Evolutionary conservation across 2,888 invertebrate genomes (phyloP), one percentile per base, ranked within the genome.

Genomic region (Leuctra nigra): DNA sequence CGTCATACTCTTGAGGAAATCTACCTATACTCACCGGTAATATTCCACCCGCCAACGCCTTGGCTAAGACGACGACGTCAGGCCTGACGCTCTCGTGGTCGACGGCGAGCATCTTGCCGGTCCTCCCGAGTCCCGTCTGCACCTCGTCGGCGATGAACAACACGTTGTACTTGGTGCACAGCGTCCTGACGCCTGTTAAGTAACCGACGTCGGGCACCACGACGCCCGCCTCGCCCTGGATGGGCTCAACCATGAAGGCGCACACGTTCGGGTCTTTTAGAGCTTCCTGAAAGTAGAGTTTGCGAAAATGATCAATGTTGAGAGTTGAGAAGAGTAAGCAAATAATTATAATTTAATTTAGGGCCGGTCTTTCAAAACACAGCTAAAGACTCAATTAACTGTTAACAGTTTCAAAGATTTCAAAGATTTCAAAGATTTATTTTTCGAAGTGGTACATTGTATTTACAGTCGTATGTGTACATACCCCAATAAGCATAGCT

Each of bases 161-260:
- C 0, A 95, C 93, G 68, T 94, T 93, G 74, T 94, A 76, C 67
- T 88, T 86, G 47, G 86, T 85, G 73, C 96, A 96, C 6, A 97
- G 76, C 50, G 89, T 85, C n/a, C 94, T 77, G 1, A 95, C 87
- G 61, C 81, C 80, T 64, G 72, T 79, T 63, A 97, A 75, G 69
- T 96, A 96, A 0, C 94, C 95, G 0, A 80, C 78, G 66, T 83
- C 77, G 0, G 96, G 96, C 0, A 97, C 88, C 1, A 92, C 81
- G 2, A 94, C 92, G 2, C 96, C 96, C 1, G 95, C 96, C 73
- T 97, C 96, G 1, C 96, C 96, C 73, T 97, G 96, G 62, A 97
- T 93, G 1, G 96, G 95, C 70, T 97, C 96, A 54, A 95, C 90
- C 95, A 97, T 96, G 68, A 91, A 96, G 0, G 93, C 96, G 61